phyloP scores from a whole-genome alignment of 2,113 vertebrate species.

The Phyllopteryx taeniolatus region DNA sequence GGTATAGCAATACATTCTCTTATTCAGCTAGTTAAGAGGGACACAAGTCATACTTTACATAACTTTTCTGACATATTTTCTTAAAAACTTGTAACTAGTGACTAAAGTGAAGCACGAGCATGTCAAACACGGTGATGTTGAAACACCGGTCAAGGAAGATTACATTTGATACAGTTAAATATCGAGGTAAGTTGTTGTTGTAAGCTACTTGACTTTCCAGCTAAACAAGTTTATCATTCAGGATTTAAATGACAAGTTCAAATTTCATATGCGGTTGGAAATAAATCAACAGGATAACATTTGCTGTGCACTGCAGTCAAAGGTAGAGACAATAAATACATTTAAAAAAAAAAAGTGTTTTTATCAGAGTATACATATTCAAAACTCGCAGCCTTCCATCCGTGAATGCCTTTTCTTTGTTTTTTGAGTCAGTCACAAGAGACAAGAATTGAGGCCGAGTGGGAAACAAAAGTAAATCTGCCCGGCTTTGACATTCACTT shows the following conservation, averaged over 20 bases:
- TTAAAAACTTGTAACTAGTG: neutral
- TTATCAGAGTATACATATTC: neutral
- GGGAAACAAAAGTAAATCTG: conserved; percentile 44
- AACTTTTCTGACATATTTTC: neutral
- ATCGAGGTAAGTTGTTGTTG: neutral
- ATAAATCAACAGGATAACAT: neutral
- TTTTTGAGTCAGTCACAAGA: conserved; percentile 22
- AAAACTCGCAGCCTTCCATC: neutral
- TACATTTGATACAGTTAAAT: neutral
- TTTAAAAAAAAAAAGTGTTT: neutral
- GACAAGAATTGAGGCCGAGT: conserved; percentile 16
- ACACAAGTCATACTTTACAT: neutral
- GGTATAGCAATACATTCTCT: neutral
- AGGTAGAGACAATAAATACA: neutral
- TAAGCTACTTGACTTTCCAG: neutral
- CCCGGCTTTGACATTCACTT: conserved; percentile 51
- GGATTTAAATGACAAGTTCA: neutral
- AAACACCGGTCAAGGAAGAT: neutral
- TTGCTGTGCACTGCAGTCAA: neutral
- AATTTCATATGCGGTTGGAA: neutral
- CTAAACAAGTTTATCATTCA: neutral
- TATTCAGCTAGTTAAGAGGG: neutral
- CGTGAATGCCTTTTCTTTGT: conserved; percentile 15
- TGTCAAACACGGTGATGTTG: neutral
- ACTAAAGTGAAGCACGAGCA: neutral